Evolutionary conservation across 2,797 vertebrate genomes (phyloP).

Genomic region (Cyclura pinguis): DNA sequence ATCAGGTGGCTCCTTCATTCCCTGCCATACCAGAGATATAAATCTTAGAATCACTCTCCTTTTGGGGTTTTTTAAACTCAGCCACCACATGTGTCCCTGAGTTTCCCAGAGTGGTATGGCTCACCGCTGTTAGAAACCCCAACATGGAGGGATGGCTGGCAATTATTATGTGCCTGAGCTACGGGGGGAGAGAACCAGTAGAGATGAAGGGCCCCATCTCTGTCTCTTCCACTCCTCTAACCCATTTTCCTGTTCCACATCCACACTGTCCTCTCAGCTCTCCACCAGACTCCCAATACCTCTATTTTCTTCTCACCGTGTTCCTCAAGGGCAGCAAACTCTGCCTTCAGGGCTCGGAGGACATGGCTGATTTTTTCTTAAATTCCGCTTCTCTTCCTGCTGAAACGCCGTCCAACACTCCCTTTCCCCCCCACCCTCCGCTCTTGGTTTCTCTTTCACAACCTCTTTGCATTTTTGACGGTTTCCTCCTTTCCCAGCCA

Average conservation of each 20-base stretch:
- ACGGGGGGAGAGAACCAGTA: neutral
- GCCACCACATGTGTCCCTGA: too few species aligned
- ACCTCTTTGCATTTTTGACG: neutral
- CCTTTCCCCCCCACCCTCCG: neutral
- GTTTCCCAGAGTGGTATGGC: neutral
- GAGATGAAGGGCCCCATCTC: neutral
- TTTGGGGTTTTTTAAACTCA: neutral
- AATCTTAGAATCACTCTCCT: neutral
- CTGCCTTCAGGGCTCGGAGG: neutral
- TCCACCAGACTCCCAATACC: neutral
- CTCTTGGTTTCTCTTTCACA: conserved; percentile 32
- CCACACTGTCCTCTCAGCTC: too few species aligned
- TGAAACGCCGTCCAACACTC: neutral
- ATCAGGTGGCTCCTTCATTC: neutral
- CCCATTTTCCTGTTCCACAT: too few species aligned
- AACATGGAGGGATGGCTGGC: too few species aligned
- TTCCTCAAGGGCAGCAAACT: neutral
- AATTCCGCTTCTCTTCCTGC: conserved; percentile 18
- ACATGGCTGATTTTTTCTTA: neutral
- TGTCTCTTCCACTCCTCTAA: neutral
- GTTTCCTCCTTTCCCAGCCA: neutral
- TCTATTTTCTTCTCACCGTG: neutral
- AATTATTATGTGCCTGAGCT: neutral
- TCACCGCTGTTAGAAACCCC: neutral
- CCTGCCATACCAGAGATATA: too few species aligned